A percentile compares a stretch with the other conserved stretches of the same genome.
phyloP scores from a whole-genome alignment of 2,113 vertebrate species.

The Oncorhynchus nerka region DNA sequence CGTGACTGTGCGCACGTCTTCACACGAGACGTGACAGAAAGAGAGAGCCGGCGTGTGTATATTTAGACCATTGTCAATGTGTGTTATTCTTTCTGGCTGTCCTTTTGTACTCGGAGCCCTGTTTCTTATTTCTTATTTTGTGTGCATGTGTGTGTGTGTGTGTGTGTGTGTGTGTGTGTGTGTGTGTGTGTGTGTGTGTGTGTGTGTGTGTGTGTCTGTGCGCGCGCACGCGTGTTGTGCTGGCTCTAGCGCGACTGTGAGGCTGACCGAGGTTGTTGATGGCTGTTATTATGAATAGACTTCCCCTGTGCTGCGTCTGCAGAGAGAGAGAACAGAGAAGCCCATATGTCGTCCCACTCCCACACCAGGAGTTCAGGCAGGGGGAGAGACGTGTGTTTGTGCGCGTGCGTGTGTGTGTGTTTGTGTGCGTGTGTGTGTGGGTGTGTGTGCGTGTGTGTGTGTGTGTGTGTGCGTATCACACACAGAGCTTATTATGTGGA shows the following conservation, averaged over 20 bases:
- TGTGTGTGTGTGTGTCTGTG: too few species aligned
- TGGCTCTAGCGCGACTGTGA: background rate
- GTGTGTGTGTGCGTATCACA: slow-evolving; percentile 3
- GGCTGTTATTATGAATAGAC: slow-evolving; percentile 38
- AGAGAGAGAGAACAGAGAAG: slow-evolving; percentile 53
- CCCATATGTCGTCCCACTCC: slow-evolving; percentile 58
- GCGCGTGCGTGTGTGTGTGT: background rate
- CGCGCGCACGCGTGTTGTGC: background rate
- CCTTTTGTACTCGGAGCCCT: background rate
- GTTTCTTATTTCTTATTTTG: background rate
- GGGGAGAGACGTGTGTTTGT: slow-evolving; percentile 37
- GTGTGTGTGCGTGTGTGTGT: background rate
- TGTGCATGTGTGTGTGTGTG: slow-evolving; percentile 4
- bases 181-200: background rate
- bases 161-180: background rate
- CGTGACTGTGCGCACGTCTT: background rate
- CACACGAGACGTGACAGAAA: background rate
- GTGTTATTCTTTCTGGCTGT: background rate
- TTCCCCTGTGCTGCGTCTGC: slow-evolving; percentile 46
- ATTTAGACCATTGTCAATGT: background rate
- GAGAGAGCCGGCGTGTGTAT: background rate
- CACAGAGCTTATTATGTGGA: background rate
- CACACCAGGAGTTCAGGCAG: slow-evolving; percentile 36
- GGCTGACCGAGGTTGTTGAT: slow-evolving; percentile 21
- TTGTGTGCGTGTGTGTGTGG: slow-evolving; percentile 23